Conservation (phyloP, 2,888 invertebrate genomes). For the Lepidocyrtinus sp. region DNA sequence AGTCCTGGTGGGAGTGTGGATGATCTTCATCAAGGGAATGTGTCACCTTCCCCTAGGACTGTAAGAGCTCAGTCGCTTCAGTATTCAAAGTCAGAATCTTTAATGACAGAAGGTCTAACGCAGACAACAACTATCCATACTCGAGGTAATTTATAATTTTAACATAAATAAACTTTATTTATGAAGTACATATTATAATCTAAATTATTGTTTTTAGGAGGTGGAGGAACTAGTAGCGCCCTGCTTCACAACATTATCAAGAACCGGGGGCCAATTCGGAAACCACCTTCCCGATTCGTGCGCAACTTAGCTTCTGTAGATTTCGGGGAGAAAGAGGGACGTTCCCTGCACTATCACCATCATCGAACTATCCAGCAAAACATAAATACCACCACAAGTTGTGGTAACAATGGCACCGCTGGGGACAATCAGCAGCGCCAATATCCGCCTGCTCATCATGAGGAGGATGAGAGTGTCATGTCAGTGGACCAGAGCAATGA, state of each 20-base stretch:
- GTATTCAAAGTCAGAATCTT: conserved; percentile 63
- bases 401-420: conserved; percentile 3
- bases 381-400: neutral
- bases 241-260: conserved; percentile 65
- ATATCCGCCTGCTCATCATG: conserved; percentile 35
- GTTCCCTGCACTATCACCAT: conserved; percentile 4
- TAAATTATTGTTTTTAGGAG: conserved; percentile 9
- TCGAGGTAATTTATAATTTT: too few relatives aligned
- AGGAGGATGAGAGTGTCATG: conserved; percentile 66
- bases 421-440: conserved; percentile 23
- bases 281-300: conserved; percentile 68
- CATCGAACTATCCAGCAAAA: conserved; percentile 20
- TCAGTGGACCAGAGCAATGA: conserved; percentile 66
- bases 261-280: conserved; percentile 68
- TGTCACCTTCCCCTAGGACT: conserved; percentile 60
- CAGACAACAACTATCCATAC: too few relatives aligned
- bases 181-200: neutral
- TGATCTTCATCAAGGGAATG: conserved; percentile 71
- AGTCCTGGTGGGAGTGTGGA: conserved; percentile 77
- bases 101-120: conserved; percentile 57
- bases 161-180: too few relatives aligned
- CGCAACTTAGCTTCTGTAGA: conserved; percentile 67
- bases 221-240: conserved; percentile 35
- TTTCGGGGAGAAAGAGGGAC: conserved; percentile 67
- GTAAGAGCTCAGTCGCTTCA: conserved; percentile 66